Evolutionary conservation across 2,113 vertebrate genomes (phyloP).

Genomic region (Hiodon tergisus): DNA sequence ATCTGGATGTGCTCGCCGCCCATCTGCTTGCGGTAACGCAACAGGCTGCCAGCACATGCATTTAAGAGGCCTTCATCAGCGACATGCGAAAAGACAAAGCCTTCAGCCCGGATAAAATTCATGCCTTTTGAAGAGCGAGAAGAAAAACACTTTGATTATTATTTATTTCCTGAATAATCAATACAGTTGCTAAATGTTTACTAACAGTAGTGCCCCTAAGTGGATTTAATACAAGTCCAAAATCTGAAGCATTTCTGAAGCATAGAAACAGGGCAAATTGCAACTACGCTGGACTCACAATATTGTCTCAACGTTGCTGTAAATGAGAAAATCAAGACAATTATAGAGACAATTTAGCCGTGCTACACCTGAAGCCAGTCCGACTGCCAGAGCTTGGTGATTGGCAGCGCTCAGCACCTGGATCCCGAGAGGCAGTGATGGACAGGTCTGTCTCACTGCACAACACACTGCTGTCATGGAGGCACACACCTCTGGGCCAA

Average conservation of each 20-base stretch:
- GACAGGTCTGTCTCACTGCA: slow-evolving; percentile 58
- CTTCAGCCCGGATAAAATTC: slow-evolving; percentile 73
- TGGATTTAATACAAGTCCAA: no score
- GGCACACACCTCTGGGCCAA: slow-evolving; percentile 71
- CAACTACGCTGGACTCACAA: not conserved
- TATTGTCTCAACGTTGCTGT: not conserved
- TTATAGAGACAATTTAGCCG: not conserved
- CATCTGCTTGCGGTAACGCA: slow-evolving; percentile 70
- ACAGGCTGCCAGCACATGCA: slow-evolving; percentile 42
- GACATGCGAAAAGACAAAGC: slow-evolving; percentile 73
- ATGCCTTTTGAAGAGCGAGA: slow-evolving; percentile 50
- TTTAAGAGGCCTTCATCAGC: slow-evolving; percentile 74
- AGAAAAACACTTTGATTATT: slow-evolving; percentile 9
- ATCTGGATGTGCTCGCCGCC: slow-evolving; percentile 76
- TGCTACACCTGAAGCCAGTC: slow-evolving; percentile 72
- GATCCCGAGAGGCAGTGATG: slow-evolving; percentile 60
- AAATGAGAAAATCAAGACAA: not conserved
- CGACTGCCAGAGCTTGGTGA: slow-evolving; percentile 64
- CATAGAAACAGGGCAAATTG: not conserved
- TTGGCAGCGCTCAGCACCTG: slow-evolving; percentile 77
- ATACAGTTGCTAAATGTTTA: no score
- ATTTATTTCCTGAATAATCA: no score
- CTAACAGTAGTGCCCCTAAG: not conserved
- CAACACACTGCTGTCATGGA: slow-evolving; percentile 64
- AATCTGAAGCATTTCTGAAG: not conserved